These are phyloP conservation scores for Sterrhoptilus dennistouni DNA, from an alignment of 2,113 vertebrate genomes.

Conservation along the genomic window DNA sequence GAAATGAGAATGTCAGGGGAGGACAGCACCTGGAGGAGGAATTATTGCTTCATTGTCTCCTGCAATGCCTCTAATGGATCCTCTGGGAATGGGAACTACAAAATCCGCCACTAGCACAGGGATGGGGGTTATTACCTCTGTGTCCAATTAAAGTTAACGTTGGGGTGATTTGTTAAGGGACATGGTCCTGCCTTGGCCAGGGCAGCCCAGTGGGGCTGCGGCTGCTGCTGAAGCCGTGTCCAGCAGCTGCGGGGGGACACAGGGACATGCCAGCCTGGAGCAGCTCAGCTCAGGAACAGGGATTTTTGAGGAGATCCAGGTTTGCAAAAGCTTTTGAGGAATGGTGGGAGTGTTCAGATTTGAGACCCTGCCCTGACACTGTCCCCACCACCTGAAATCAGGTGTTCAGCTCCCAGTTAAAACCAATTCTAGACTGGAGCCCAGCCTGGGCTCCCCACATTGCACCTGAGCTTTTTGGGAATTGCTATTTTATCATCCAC, in stretches of 20 bases:
- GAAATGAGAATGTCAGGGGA: background rate
- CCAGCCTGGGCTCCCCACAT: background rate
- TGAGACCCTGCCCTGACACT: background rate
- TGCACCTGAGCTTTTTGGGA: background rate
- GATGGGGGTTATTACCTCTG: background rate
- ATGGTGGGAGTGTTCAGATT: background rate
- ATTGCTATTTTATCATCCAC: background rate
- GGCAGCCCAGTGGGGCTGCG: background rate
- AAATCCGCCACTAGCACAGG: background rate
- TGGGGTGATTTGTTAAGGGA: background rate
- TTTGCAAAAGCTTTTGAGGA: background rate
- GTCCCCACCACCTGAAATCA: background rate
- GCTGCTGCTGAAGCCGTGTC: background rate
- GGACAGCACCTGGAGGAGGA: background rate
- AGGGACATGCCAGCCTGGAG: background rate
- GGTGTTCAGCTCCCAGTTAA: background rate
- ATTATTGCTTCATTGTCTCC: background rate
- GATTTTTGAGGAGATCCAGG: fast-evolving
- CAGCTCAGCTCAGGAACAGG: too few relatives aligned
- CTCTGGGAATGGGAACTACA: background rate
- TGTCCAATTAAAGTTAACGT: background rate
- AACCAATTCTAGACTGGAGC: background rate
- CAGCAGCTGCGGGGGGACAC: background rate
- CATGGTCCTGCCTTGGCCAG: background rate
- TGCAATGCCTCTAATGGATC: background rate